phyloP scores from a whole-genome alignment of 1,140 invertebrate species.

The Cotesia vestalis region DNA sequence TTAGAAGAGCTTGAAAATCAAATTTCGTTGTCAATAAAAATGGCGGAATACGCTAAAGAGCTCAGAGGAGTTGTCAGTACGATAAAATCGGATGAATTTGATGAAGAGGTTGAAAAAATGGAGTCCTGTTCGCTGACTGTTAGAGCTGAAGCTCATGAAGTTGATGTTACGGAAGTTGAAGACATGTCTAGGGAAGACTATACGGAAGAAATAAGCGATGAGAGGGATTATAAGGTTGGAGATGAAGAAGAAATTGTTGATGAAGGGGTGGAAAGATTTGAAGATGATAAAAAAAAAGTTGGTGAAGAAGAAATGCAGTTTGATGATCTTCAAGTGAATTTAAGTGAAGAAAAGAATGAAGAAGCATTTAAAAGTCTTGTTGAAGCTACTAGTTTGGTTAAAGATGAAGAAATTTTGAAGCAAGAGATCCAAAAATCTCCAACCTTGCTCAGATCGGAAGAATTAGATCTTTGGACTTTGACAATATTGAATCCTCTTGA shows the following conservation, averaged over 20 bases:
- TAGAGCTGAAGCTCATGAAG: conserved; percentile 20
- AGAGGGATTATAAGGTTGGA: too few species aligned
- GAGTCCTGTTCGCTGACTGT: conserved; percentile 30
- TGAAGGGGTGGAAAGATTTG: too few species aligned
- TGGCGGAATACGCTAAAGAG: conserved; percentile 44
- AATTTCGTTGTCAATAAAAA: conserved; percentile 46
- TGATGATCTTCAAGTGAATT: too few species aligned
- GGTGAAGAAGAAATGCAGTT: too few species aligned
- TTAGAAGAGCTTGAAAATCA: conserved; percentile 50
- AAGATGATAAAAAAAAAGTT: too few species aligned
- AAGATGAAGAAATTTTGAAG: background rate
- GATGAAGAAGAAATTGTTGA: too few species aligned
- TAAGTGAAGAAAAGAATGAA: too few species aligned
- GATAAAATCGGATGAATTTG: conserved; percentile 33
- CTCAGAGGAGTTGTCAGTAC: conserved; percentile 40
- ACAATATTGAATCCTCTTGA: conserved; percentile 45
- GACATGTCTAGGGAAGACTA: too few species aligned
- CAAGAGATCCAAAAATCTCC: conserved; percentile 11
- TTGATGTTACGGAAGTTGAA: conserved; percentile 21
- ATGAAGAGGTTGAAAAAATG: conserved; percentile 28
- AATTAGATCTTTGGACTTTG: conserved; percentile 34
- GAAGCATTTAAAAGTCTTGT: background rate
- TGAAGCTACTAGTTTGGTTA: background rate
- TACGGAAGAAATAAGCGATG: too few species aligned
- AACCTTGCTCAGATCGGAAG: conserved; percentile 21